phyloP scores from a whole-genome alignment of 2,888 invertebrate species.

The Ligdia adustata region DNA sequence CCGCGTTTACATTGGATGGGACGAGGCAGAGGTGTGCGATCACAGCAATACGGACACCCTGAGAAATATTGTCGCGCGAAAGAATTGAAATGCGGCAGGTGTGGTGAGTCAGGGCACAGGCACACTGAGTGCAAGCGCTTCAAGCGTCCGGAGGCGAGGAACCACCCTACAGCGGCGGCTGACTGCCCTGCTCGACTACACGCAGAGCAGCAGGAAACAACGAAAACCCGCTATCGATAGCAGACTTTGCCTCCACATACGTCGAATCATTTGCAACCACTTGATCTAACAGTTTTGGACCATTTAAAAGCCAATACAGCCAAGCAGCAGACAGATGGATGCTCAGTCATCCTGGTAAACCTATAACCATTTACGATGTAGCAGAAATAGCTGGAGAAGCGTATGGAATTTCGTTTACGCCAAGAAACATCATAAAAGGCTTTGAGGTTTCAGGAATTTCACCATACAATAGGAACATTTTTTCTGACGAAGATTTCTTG shows the following conservation, averaged over 20 bases:
- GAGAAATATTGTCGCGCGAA: too few species aligned
- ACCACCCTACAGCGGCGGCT: too few species aligned
- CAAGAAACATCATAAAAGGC: slow-evolving; percentile 30
- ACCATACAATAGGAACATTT: slow-evolving; percentile 27
- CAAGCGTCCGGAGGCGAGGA: too few species aligned
- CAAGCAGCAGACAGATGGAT: slow-evolving; percentile 36
- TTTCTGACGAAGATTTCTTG: slow-evolving; percentile 30
- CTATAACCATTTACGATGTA: slow-evolving; percentile 32
- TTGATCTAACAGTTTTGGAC: slow-evolving; percentile 7
- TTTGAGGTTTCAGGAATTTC: slow-evolving; percentile 28
- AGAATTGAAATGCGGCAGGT: too few species aligned
- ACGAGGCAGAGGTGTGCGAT: too few species aligned
- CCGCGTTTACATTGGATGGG: too few species aligned
- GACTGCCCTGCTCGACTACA: too few species aligned
- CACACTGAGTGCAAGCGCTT: too few species aligned
- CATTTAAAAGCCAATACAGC: background rate
- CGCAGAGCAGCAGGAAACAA: too few species aligned
- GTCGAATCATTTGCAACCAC: slow-evolving; percentile 29
- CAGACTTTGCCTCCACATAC: slow-evolving; percentile 33
- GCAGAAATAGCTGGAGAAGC: slow-evolving; percentile 31
- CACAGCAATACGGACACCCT: too few species aligned
- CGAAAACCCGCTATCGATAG: too few species aligned
- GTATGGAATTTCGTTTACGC: slow-evolving; percentile 30
- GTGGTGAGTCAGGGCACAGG: too few species aligned
- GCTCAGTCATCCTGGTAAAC: slow-evolving; percentile 35